Evolutionary conservation across 1,140 invertebrate species (phyloP).

Genomic region (Copidosoma floridanum): DNA sequence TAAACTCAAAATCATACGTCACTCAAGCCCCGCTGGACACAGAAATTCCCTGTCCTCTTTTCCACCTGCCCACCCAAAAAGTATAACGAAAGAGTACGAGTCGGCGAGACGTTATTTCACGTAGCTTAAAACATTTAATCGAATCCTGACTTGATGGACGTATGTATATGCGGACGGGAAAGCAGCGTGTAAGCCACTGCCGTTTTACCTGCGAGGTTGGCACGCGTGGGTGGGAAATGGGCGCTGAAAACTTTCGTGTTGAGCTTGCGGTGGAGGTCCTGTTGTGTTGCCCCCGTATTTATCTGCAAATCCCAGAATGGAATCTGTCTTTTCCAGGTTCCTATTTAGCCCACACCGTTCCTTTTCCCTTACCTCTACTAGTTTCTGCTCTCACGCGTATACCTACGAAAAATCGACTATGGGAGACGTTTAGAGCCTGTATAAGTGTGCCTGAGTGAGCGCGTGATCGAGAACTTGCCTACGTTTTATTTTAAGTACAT

Average conservation of each 20-base stretch:
- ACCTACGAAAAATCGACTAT: no score
- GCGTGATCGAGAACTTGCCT: no score
- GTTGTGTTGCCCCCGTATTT: slow-evolving; percentile 44
- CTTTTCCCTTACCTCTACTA: slow-evolving; percentile 33
- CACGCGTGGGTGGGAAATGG: slow-evolving; percentile 28
- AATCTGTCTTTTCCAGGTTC: slow-evolving; percentile 56
- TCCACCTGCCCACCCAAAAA: no score
- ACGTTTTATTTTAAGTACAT: no score
- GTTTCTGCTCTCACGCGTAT: no score
- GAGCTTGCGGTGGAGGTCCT: slow-evolving; percentile 25
- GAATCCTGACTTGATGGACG: slow-evolving; percentile 1
- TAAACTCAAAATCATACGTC: no score
- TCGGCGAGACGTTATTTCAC: no score
- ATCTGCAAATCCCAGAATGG: slow-evolving; percentile 56
- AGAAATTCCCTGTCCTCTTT: no score
- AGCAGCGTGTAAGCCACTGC: slow-evolving; percentile 35
- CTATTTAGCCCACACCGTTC: slow-evolving; percentile 36
- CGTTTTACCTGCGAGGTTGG: slow-evolving; percentile 49
- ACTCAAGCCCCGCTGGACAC: no score
- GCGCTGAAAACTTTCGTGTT: slow-evolving; percentile 38
- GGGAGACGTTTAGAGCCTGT: neutral
- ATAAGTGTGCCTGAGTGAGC: neutral
- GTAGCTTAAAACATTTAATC: slow-evolving; percentile 22
- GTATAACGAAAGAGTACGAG: no score
- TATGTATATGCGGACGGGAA: slow-evolving; percentile 2